Conservation (phyloP, 1,140 invertebrate genomes). For the Listronotus bonariensis region DNA sequence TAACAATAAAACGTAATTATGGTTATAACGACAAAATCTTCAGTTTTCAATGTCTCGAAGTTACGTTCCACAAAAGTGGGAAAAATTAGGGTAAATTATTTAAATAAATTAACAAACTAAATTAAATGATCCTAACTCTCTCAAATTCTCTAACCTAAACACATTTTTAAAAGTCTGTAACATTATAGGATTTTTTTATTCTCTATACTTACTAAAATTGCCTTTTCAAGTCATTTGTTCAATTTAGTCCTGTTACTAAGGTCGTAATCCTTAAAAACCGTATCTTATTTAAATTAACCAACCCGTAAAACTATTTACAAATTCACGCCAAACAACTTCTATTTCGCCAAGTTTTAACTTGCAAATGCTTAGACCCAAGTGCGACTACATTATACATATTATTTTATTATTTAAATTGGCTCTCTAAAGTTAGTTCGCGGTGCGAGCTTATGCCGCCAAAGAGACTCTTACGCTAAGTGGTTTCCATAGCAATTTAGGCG, state of each 20-base stretch:
- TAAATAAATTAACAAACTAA: too few relatives aligned
- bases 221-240: not conserved
- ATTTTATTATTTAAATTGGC: conserved; percentile 25
- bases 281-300: not conserved
- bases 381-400: conserved; percentile 21
- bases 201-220: too few relatives aligned
- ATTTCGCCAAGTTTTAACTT: conserved; percentile 16
- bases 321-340: conserved; percentile 1
- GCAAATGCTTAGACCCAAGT: conserved; percentile 2
- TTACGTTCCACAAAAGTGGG: too few relatives aligned
- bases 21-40: too few relatives aligned
- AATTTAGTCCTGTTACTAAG: not conserved
- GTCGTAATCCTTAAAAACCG: not conserved
- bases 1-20: too few relatives aligned
- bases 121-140: too few relatives aligned
- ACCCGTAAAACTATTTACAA: conserved; percentile 13
- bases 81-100: too few relatives aligned
- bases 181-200: too few relatives aligned
- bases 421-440: conserved; percentile 10
- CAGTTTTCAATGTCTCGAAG: too few relatives aligned
- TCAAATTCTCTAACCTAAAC: too few relatives aligned
- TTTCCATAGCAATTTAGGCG: conserved; percentile 17
- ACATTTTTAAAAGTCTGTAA: too few relatives aligned
- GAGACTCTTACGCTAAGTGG: conserved; percentile 17
- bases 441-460: conserved; percentile 13